Percentiles rank a stretch among this genome's conserved stretches.
These are phyloP conservation scores for Chymomyza costata DNA, from an alignment of 1,140 invertebrate species.

Conservation along the genomic window DNA sequence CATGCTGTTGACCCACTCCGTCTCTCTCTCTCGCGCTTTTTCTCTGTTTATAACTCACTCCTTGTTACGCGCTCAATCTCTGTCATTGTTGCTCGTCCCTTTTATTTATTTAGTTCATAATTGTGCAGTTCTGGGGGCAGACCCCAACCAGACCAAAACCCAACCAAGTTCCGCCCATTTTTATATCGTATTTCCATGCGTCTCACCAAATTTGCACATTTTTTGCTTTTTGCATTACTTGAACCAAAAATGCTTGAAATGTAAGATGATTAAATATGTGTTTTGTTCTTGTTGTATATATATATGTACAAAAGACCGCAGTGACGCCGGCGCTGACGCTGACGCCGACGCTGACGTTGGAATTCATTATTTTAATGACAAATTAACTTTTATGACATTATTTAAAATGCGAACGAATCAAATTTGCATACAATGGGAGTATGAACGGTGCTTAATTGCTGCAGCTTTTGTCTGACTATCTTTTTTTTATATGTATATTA, in stretches of 20 bases:
- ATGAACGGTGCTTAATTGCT: conserved; percentile 48
- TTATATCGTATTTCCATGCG: no score
- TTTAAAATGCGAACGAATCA: conserved; percentile 33
- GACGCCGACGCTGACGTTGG: no score
- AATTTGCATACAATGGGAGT: conserved; percentile 51
- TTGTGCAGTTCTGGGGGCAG: no score
- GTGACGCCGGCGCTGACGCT: no score
- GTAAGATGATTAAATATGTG: no score
- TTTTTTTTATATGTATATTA: not conserved
- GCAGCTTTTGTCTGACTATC: conserved; percentile 11
- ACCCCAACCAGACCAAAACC: no score
- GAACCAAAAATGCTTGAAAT: no score
- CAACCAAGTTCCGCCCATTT: no score
- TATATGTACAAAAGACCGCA: no score
- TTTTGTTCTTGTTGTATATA: no score
- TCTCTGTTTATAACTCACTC: conserved; percentile 6
- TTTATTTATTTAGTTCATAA: conserved; percentile 62
- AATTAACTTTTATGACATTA: conserved; percentile 62
- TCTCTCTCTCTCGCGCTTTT: not conserved
- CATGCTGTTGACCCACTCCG: no score
- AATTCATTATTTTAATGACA: conserved; percentile 61
- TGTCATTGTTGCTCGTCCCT: conserved; percentile 29
- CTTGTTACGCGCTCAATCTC: conserved; percentile 15
- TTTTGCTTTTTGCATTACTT: no score
- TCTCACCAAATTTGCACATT: conserved; percentile 39